A percentile compares a stretch with the other conserved stretches of the same genome.
Conservation (phyloP, 1,140 invertebrate genomes). For the Panagrolaimus sp. region DNA sequence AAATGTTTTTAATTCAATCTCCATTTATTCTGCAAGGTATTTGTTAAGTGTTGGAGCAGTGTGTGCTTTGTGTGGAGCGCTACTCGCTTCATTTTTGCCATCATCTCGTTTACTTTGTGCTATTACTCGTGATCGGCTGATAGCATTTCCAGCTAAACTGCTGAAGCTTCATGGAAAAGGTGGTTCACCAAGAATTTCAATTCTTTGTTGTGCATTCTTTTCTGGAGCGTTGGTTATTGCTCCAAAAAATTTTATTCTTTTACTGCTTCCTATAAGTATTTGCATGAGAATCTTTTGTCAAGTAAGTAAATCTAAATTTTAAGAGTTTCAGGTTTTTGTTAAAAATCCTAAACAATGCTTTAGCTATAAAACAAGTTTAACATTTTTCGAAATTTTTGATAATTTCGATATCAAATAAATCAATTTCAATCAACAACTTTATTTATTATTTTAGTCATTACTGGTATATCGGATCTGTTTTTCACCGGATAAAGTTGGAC, state of each 20-base stretch:
- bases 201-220: background rate
- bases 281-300: background rate
- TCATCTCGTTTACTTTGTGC: background rate
- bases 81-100: background rate
- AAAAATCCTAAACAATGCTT: too few relatives aligned
- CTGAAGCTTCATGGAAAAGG: background rate
- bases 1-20: background rate
- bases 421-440: too few relatives aligned
- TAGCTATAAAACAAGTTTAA: too few relatives aligned
- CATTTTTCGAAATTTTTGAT: too few relatives aligned
- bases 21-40: background rate
- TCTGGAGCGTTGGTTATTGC: background rate
- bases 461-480: background rate
- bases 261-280: background rate
- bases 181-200: background rate
- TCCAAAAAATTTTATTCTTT: background rate
- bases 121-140: background rate
- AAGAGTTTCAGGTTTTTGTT: too few relatives aligned
- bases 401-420: too few relatives aligned
- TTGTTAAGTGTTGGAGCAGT: background rate
- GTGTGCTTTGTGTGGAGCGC: background rate
- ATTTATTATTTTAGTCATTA: background rate
- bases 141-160: background rate
- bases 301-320: too few relatives aligned
- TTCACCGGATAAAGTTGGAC: background rate